Conservation (phyloP, 2,888 invertebrate genomes). For the Xanthia togata region DNA sequence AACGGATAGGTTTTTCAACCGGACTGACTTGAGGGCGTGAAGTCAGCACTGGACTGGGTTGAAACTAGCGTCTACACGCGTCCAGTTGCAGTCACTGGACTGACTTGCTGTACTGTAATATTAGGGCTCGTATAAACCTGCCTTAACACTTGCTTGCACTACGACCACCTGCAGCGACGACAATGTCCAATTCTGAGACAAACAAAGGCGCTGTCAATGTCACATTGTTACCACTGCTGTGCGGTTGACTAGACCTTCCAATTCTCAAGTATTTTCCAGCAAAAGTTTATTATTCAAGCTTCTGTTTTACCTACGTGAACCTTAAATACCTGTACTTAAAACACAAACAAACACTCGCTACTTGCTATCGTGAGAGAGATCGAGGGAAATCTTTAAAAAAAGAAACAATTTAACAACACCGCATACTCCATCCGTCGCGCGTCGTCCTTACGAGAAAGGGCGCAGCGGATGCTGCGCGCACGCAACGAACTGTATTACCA, state of each 20-base stretch:
- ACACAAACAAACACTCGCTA: neutral
- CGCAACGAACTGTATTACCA: conserved; percentile 30
- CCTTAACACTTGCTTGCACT: neutral
- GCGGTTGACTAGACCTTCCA: neutral
- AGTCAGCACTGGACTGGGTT: too few relatives aligned
- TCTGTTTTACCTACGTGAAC: neutral
- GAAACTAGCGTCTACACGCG: too few relatives aligned
- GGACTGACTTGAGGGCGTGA: too few relatives aligned
- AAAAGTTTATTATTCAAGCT: neutral
- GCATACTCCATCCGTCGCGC: conserved; percentile 21
- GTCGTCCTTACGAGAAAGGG: conserved; percentile 16
- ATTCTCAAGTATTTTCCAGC: neutral
- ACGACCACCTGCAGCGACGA: neutral
- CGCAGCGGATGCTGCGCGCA: conserved; percentile 45
- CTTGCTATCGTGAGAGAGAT: neutral
- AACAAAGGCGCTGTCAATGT: neutral
- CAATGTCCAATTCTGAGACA: neutral
- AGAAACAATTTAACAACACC: neutral
- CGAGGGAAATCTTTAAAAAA: conserved; percentile 23
- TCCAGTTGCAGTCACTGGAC: too few relatives aligned
- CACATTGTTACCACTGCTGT: neutral
- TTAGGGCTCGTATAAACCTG: too few relatives aligned
- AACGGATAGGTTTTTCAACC: too few relatives aligned
- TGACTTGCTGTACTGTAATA: too few relatives aligned
- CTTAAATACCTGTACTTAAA: neutral